phyloP scores from a whole-genome alignment of 2,797 vertebrate species.

The Babyrousa celebensis region DNA sequence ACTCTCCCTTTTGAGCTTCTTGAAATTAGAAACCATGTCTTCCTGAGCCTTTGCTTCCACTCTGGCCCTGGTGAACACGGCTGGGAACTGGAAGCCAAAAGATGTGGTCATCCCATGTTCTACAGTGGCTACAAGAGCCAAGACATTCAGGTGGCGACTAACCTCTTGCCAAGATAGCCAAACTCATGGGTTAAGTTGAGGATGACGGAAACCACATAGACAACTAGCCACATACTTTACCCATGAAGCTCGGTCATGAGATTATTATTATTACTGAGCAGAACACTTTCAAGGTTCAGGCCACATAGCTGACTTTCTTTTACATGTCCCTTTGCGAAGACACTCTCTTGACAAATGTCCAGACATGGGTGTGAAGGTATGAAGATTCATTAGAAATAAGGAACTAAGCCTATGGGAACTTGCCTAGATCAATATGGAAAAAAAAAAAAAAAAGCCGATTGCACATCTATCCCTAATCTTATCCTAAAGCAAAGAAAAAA shows the following conservation, averaged over 20 bases:
- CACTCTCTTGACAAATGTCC: slow-evolving; percentile 5
- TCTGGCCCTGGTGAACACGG: neutral
- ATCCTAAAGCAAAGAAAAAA: slow-evolving; percentile 36
- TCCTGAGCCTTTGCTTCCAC: slow-evolving; percentile 5
- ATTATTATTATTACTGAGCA: neutral
- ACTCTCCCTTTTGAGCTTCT: neutral
- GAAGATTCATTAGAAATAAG: slow-evolving; percentile 54
- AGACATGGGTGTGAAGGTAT: slow-evolving; percentile 39
- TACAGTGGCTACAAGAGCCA: neutral
- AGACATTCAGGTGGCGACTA: neutral
- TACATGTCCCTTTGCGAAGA: slow-evolving; percentile 26
- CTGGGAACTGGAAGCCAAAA: neutral
- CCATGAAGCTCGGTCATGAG: neutral
- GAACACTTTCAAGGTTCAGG: neutral
- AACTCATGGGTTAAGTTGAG: neutral
- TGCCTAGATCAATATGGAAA: slow-evolving; percentile 3
- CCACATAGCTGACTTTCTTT: neutral
- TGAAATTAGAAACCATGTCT: neutral
- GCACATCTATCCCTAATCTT: neutral
- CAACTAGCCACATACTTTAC: neutral
- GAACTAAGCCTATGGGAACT: slow-evolving; percentile 36
- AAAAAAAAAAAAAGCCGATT: neutral
- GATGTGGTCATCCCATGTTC: neutral
- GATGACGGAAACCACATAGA: neutral
- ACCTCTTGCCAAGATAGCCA: neutral